Evolutionary conservation across 1,140 invertebrate genomes (phyloP).

Genomic region (Cyrtorhinus lividipennis): DNA sequence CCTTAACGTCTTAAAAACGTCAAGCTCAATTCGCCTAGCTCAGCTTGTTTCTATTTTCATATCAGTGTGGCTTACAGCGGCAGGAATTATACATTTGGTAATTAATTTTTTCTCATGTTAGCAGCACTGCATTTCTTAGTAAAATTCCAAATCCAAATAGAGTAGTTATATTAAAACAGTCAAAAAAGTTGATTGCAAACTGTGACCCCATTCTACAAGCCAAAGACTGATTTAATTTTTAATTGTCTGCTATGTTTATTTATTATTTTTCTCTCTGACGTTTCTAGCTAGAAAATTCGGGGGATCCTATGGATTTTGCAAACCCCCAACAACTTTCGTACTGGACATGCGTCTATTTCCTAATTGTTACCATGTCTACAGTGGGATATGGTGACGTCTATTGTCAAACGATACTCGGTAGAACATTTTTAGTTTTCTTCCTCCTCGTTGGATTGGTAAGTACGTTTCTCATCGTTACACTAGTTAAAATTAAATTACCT

Average conservation of each 20-base stretch:
- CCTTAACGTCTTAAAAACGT: conserved; percentile 97
- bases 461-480: conserved; percentile 30
- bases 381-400: conserved; percentile 97
- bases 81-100: conserved; percentile 94
- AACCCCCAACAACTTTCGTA: conserved; percentile 90
- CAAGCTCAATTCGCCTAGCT: conserved; percentile 92
- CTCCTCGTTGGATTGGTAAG: conserved; percentile 98
- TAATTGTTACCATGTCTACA: conserved; percentile 98
- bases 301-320: conserved; percentile 87
- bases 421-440: conserved; percentile 97
- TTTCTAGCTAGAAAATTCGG: conserved; percentile 86
- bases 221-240: no score
- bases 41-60: conserved; percentile 98
- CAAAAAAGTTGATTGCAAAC: no score
- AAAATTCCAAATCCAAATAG: no score
- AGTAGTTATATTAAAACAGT: no score
- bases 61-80: conserved; percentile 92
- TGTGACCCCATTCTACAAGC: no score
- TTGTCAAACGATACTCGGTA: conserved; percentile 89
- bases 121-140: no score
- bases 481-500: no score
- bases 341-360: conserved; percentile 97
- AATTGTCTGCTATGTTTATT: no score
- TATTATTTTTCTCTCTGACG: conserved; percentile 7
- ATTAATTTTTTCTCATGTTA: no score